phyloP scores from a whole-genome alignment of 1,140 invertebrate genomes.

The Intoshia linei region DNA sequence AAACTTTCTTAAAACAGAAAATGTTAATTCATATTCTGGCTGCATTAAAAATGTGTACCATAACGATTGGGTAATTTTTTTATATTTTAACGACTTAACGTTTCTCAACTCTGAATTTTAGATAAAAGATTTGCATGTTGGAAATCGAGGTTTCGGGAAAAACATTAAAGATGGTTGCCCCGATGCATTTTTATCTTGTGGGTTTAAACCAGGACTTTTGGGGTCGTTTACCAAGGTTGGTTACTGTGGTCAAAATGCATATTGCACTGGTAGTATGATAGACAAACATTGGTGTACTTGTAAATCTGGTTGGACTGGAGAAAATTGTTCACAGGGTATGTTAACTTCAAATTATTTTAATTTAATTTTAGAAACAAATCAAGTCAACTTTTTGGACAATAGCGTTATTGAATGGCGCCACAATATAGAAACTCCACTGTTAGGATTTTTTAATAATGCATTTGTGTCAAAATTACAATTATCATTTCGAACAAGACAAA shows the following conservation, averaged over 20 bases:
- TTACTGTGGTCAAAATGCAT: slow-evolving; percentile 32
- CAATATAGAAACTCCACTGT: slow-evolving; percentile 29
- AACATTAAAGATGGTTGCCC: slow-evolving; percentile 49
- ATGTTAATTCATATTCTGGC: slow-evolving; percentile 66
- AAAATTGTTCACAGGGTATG: slow-evolving; percentile 29
- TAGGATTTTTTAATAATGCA: slow-evolving; percentile 44
- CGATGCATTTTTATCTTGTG: slow-evolving; percentile 39
- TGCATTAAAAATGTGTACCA: slow-evolving; percentile 74
- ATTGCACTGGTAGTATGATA: slow-evolving; percentile 44
- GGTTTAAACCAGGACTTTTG: background rate
- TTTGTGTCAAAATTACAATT: slow-evolving; percentile 71
- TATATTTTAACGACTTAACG: slow-evolving; percentile 1
- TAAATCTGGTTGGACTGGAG: slow-evolving; percentile 36
- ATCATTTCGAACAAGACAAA: slow-evolving; percentile 57
- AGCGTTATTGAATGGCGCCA: slow-evolving; percentile 28
- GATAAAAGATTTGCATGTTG: slow-evolving; percentile 43
- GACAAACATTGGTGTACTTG: slow-evolving; percentile 54
- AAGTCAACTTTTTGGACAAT: background rate
- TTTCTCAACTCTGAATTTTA: slow-evolving; percentile 17
- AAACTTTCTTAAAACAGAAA: too few relatives aligned
- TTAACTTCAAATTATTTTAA: background rate
- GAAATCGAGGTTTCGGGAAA: slow-evolving; percentile 44
- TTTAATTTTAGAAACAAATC: background rate
- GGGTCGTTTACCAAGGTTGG: slow-evolving; percentile 3
- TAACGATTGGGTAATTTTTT: slow-evolving; percentile 39